Conservation (phyloP, 2,113 vertebrate genomes). For the Oreochromis tanganicae region DNA sequence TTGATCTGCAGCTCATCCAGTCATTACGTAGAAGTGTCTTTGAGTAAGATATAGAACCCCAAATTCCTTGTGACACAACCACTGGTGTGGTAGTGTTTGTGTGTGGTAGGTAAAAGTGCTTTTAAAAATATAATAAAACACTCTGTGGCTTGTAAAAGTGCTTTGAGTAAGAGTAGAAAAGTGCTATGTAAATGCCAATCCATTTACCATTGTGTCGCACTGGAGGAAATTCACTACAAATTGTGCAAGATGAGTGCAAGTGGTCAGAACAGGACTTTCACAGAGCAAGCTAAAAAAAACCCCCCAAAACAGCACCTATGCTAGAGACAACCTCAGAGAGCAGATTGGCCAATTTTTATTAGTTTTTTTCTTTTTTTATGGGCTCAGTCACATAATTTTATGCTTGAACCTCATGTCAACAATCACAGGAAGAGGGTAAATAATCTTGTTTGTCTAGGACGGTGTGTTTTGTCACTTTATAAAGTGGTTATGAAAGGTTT, state of each 20-base stretch:
- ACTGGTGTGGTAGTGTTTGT: neutral
- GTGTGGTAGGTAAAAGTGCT: neutral
- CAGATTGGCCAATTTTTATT: neutral
- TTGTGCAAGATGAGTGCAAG: neutral
- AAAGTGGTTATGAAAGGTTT: neutral
- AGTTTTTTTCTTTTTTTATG: rapidly evolving
- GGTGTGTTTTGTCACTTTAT: neutral
- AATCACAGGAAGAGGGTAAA: neutral
- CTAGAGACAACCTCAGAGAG: neutral
- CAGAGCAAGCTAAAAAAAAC: neutral
- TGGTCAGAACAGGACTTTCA: neutral
- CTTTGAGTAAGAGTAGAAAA: neutral
- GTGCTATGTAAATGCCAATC: neutral
- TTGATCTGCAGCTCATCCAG: neutral
- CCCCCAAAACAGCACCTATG: neutral
- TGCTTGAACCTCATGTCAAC: neutral
- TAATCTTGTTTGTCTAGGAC: neutral
- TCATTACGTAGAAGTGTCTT: rapidly evolving
- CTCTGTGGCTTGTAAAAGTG: neutral
- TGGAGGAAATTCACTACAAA: neutral
- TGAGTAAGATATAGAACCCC: neutral
- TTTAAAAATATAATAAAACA: neutral
- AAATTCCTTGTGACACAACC: neutral
- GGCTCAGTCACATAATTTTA: neutral
- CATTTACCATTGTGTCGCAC: neutral